phyloP scores from a whole-genome alignment of 2,888 invertebrate genomes.

The Drosophila colorata region DNA sequence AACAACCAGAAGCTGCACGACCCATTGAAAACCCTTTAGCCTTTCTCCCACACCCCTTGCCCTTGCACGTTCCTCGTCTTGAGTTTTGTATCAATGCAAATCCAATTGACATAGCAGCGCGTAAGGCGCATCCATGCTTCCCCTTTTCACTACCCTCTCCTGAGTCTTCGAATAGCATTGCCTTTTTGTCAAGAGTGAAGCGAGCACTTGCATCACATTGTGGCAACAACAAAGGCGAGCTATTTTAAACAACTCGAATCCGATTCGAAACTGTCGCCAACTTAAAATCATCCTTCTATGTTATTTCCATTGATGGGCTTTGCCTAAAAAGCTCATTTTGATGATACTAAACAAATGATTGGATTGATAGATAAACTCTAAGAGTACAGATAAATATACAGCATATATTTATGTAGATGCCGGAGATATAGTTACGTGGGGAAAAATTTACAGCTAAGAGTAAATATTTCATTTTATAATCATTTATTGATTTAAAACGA shows the following conservation, averaged over 20 bases:
- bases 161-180: constrained; percentile 36
- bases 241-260: constrained; percentile 37
- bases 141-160: constrained; percentile 1
- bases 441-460: no score
- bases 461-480: no score
- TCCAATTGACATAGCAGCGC: constrained; percentile 58
- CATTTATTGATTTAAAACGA: no score
- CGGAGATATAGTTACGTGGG: no score
- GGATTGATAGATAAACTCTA: no score
- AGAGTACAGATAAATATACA: no score
- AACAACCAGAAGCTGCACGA: constrained; percentile 54
- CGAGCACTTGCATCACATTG: constrained; percentile 31
- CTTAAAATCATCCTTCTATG: constrained; percentile 20
- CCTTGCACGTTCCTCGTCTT: background rate
- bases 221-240: constrained; percentile 25
- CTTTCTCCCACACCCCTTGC: background rate
- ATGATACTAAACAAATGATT: constrained; percentile 3
- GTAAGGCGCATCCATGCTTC: constrained; percentile 1
- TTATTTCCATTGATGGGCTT: constrained; percentile 21
- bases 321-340: constrained; percentile 28
- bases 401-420: no score
- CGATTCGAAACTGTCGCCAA: constrained; percentile 44
- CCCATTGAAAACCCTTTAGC: constrained; percentile 9
- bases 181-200: constrained; percentile 47
- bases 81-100: constrained; percentile 50